Evolutionary conservation across 1,140 invertebrate species (phyloP).

Genomic region (Platorchestia sp.): DNA sequence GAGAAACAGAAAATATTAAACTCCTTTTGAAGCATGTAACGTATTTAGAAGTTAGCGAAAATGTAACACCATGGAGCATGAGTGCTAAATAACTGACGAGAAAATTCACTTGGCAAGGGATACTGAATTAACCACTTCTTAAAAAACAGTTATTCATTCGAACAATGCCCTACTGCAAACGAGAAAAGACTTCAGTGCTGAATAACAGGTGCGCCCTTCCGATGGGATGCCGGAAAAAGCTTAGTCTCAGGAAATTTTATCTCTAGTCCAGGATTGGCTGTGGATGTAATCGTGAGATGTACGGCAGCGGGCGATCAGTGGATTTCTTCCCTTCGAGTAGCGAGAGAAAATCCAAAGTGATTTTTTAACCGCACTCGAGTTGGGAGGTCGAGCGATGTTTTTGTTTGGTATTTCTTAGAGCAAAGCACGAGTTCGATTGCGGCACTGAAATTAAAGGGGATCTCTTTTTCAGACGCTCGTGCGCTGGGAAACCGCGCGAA

Average conservation of each 20-base stretch:
- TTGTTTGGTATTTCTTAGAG: not conserved
- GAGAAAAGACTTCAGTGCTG: not conserved
- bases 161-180: not conserved
- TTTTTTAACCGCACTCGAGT: not conserved
- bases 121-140: not conserved
- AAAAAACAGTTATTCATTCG: not conserved
- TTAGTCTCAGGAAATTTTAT: not conserved
- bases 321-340: not conserved
- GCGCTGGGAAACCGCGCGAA: conserved; percentile 27
- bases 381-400: not conserved
- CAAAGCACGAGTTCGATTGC: conserved; percentile 39
- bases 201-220: not conserved
- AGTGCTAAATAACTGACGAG: not conserved
- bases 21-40: not conserved
- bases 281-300: not conserved
- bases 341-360: conserved; percentile 17
- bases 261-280: not conserved
- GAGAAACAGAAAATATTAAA: not conserved
- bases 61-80: not conserved
- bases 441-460: conserved; percentile 34
- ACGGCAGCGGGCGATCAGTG: not conserved
- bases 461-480: conserved; percentile 14
- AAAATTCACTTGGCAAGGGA: not conserved
- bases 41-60: not conserved
- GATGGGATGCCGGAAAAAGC: not conserved